Conservation (phyloP, 2,797 vertebrate genomes). For the Dermochelys coriacea region DNA sequence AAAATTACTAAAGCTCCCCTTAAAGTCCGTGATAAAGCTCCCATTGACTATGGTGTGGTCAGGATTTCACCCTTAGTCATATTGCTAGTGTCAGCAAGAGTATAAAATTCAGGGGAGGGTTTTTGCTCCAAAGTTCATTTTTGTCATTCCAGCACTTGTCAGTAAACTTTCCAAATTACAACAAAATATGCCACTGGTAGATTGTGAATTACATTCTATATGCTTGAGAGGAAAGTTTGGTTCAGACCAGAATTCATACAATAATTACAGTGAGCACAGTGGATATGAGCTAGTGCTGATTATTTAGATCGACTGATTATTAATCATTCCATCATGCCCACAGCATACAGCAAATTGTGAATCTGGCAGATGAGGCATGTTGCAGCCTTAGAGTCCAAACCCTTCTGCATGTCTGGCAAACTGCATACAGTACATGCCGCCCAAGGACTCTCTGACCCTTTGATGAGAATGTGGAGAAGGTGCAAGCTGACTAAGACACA, state of each 20-base stretch:
- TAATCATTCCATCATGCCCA: neutral
- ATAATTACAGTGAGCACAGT: neutral
- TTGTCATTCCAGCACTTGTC: neutral
- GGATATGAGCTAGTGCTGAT: neutral
- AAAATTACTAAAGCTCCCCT: neutral
- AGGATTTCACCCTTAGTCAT: neutral
- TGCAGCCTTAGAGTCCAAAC: neutral
- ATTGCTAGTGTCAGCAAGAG: neutral
- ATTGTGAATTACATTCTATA: neutral
- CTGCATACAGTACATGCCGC: neutral
- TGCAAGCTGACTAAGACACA: constrained; percentile 34
- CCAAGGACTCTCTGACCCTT: neutral
- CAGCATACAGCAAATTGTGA: neutral
- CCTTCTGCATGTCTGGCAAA: neutral
- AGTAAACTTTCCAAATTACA: neutral
- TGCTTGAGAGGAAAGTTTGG: neutral
- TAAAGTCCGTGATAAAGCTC: neutral
- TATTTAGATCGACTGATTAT: neutral
- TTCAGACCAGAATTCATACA: neutral
- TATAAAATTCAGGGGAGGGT: neutral
- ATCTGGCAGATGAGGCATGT: too few species aligned
- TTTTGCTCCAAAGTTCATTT: neutral
- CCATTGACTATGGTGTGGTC: neutral
- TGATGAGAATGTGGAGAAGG: neutral
- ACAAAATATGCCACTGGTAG: neutral